A percentile compares a stretch with the other conserved stretches of the same genome.
phyloP scores from a whole-genome alignment of 1,140 invertebrate genomes.

The Halesus radiatus region DNA sequence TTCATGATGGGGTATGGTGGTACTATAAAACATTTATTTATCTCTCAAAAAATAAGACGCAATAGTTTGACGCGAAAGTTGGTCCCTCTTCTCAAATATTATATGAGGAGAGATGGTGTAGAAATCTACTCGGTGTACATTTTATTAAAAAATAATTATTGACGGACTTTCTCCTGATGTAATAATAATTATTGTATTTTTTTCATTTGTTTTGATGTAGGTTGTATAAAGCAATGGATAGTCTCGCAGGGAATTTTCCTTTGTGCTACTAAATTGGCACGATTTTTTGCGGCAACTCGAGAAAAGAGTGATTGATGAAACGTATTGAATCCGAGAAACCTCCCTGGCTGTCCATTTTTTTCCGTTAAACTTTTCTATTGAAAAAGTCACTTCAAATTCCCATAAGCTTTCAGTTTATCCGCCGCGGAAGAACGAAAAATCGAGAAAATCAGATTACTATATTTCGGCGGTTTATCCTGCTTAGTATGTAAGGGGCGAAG shows the following conservation, averaged over 20 bases:
- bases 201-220: no score
- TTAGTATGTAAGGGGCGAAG: conserved; percentile 34
- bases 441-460: conserved; percentile 36
- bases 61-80: no score
- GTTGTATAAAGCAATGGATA: no score
- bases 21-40: no score
- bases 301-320: conserved; percentile 23
- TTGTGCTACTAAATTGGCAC: background rate
- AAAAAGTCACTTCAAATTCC: conserved; percentile 40
- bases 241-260: no score
- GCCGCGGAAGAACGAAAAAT: conserved; percentile 7
- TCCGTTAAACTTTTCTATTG: conserved; percentile 33
- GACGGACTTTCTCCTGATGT: no score
- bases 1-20: no score
- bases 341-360: conserved; percentile 18
- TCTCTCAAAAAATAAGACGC: no score
- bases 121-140: no score
- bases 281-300: background rate
- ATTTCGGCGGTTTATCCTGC: conserved; percentile 35
- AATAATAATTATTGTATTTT: background rate
- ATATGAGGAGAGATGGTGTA: no score
- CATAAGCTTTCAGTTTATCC: conserved; percentile 41
- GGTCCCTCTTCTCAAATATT: no score
- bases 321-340: conserved; percentile 16
- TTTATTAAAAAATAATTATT: no score